phyloP scores from a whole-genome alignment of 1,140 invertebrate species.

The Platorchestia sp. region DNA sequence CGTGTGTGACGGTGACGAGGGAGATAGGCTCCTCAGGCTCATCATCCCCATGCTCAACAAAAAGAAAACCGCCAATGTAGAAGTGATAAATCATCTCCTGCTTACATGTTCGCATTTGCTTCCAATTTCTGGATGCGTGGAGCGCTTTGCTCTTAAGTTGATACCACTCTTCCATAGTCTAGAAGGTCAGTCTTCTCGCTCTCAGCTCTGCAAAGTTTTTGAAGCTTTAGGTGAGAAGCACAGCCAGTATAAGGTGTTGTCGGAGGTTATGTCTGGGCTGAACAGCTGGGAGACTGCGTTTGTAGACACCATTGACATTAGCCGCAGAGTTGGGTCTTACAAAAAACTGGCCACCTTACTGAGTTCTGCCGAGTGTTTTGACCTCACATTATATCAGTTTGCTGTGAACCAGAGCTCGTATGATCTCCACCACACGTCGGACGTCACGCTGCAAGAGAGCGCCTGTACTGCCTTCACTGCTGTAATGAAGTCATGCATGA shows the following conservation, averaged over 20 bases:
- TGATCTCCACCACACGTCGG: constrained; percentile 75
- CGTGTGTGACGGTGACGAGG: constrained; percentile 77
- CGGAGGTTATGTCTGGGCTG: constrained; percentile 77
- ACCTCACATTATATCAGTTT: constrained; percentile 59
- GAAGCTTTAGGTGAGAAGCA: constrained; percentile 67
- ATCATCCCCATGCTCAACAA: constrained; percentile 82
- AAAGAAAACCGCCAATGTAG: constrained; percentile 74
- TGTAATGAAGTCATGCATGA: not conserved
- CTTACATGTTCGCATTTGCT: constrained; percentile 82
- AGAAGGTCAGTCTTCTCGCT: constrained; percentile 68
- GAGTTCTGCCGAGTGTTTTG: constrained; percentile 56
- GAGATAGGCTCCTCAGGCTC: constrained; percentile 79
- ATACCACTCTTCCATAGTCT: constrained; percentile 70
- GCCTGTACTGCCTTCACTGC: not conserved
- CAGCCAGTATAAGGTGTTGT: constrained; percentile 71
- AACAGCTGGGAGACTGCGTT: constrained; percentile 89
- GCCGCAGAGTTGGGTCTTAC: constrained; percentile 82
- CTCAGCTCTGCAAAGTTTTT: constrained; percentile 69
- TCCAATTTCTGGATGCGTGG: constrained; percentile 77
- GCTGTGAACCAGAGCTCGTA: constrained; percentile 59
- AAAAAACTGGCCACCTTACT: constrained; percentile 75
- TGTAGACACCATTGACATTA: constrained; percentile 93
- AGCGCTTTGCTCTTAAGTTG: constrained; percentile 73
- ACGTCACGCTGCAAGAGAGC: constrained; percentile 83
- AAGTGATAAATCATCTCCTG: constrained; percentile 77